Conservation (phyloP, 2,888 invertebrate genomes). For the Drosophila seclusa region DNA sequence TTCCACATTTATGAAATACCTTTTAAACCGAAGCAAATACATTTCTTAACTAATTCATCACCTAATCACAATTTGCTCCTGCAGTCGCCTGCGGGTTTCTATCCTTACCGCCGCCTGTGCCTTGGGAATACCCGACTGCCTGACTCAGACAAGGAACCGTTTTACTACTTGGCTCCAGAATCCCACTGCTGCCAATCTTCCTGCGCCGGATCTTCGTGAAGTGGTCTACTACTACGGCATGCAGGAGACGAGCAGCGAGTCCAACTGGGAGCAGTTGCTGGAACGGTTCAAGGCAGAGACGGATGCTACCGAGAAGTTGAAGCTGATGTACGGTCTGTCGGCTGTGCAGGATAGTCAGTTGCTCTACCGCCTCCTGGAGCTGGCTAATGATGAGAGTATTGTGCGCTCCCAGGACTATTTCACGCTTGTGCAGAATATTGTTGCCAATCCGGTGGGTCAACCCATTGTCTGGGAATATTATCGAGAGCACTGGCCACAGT, state of each 20-base stretch:
- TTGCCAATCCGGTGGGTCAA: slow-evolving; percentile 90
- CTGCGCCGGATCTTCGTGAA: slow-evolving; percentile 88
- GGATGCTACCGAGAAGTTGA: slow-evolving; percentile 91
- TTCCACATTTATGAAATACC: no score
- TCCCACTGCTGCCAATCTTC: slow-evolving; percentile 74
- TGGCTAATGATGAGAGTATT: slow-evolving; percentile 89
- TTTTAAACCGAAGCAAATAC: no score
- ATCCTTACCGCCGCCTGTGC: slow-evolving; percentile 88
- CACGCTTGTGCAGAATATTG: slow-evolving; percentile 88
- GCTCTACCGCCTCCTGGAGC: slow-evolving; percentile 88
- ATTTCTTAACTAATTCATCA: no score
- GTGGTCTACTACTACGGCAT: slow-evolving; percentile 90
- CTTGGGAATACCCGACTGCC: slow-evolving; percentile 87
- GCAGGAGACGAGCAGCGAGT: slow-evolving; percentile 86
- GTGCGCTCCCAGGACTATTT: slow-evolving; percentile 94
- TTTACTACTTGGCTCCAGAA: slow-evolving; percentile 88
- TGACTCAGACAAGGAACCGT: slow-evolving; percentile 86
- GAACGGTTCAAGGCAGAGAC: slow-evolving; percentile 88
- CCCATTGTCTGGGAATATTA: slow-evolving; percentile 93
- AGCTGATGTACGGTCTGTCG: slow-evolving; percentile 90
- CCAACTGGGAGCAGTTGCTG: slow-evolving; percentile 91
- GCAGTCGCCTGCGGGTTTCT: slow-evolving; percentile 88
- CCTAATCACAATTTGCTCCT: background rate
- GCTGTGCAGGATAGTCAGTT: slow-evolving; percentile 88
- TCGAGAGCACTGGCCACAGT: slow-evolving; percentile 89